Base-by-base conservation (phyloP, 1,140 invertebrate genomes). In the Drosophila teissieri region DNA sequence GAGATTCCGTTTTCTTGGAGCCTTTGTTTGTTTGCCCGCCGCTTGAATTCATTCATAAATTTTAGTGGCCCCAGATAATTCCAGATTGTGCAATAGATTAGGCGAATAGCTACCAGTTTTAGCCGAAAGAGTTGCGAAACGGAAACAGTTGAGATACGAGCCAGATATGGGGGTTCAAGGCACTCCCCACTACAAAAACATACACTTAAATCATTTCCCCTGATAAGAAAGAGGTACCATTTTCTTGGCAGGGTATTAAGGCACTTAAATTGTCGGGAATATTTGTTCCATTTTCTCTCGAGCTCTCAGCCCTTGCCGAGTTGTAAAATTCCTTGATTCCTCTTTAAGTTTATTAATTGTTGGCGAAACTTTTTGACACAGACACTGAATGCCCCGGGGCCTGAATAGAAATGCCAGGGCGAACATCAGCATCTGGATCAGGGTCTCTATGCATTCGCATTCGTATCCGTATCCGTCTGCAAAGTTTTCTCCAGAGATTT, bases 11-110 rank as follows among this genome's bases (percentile, higher is more conserved):
- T 34, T 34, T 31, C n/a, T 17, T 17, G n/a, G 15, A 10, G 31
- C n/a, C 10, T 34, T 14, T 57, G 54, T 67, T 64, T 77, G 34
- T 58, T 76, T 80, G 58, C 22, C 49, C 27, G 56, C 17, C 57
- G 64, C 49, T 44, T 58, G 36, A 72, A 65, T 86, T 78, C 78
- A 85, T 85, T 85, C 83, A 85, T 86, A 86, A 85, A 86, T 85
- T 61, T 67, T 15, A 46, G 37, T 11, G 39, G 48, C 24, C 63
- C 34, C 40, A 69, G 75, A 79, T 83, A 80, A 84, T 63, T 75
- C 46, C 42, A 60, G 67, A 78, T 85, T 77, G 73, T 80, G 77
- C 55, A 79, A 77, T 67, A 80, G 80, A 84, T 80, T 80, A 80
- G 57, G 40, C 42, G 34, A 42, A n/a, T 19, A 10, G 40, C 56